phyloP scores from a whole-genome alignment of 1,140 invertebrate genomes.

The Tribolium castaneum region DNA sequence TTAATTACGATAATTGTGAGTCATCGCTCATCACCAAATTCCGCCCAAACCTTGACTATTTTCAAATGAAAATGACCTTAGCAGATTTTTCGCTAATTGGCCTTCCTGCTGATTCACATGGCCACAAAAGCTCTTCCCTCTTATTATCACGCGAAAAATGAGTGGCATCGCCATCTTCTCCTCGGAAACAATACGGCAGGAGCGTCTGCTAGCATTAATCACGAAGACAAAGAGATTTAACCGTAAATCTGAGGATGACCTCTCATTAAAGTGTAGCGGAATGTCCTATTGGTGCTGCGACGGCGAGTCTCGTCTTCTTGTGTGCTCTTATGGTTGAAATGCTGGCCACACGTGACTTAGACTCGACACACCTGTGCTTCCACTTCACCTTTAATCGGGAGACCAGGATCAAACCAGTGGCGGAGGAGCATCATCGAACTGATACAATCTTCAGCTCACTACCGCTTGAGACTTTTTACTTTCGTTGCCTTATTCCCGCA shows the following conservation, averaged over 20 bases:
- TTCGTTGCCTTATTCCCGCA: background rate
- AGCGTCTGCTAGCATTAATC: background rate
- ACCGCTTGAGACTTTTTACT: conserved; percentile 18
- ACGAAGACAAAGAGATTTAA: conserved; percentile 23
- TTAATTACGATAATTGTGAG: conserved; percentile 29
- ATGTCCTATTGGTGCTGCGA: conserved; percentile 21
- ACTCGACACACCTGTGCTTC: conserved; percentile 24
- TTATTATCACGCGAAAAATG: no score
- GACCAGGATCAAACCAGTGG: conserved; percentile 26
- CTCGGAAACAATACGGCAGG: background rate
- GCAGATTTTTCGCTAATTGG: background rate
- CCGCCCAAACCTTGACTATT: background rate
- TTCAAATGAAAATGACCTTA: background rate
- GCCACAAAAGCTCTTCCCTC: background rate
- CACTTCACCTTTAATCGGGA: conserved; percentile 30
- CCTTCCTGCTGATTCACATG: background rate
- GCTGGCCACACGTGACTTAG: conserved; percentile 31
- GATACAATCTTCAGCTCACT: conserved; percentile 17
- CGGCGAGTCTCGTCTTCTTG: conserved; percentile 1
- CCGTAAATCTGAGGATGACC: conserved; percentile 17
- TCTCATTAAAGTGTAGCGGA: conserved; percentile 19
- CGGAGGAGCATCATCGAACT: conserved; percentile 1
- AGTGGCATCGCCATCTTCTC: background rate
- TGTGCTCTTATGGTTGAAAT: conserved; percentile 24
- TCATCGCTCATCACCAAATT: conserved; percentile 3